A percentile compares a stretch with the other conserved stretches of the same genome.
These are phyloP conservation scores for Periphyllus acericola DNA, from an alignment of 2,888 invertebrate species.

Conservation along the genomic window DNA sequence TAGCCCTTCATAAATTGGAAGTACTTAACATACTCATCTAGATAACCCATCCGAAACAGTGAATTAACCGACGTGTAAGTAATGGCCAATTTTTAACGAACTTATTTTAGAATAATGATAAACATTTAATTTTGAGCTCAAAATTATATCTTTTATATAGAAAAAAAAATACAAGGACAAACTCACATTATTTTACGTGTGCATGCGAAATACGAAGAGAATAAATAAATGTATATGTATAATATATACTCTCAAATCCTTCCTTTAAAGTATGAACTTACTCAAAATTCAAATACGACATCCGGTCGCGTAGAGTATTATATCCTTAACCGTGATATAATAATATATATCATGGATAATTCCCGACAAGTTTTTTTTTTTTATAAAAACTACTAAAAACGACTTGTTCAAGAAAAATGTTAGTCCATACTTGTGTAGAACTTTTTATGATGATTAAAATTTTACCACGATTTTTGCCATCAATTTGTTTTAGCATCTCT, in stretches of 20 bases:
- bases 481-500: background rate
- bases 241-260: background rate
- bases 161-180: background rate
- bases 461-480: background rate
- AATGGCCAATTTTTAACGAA: too few relatives aligned
- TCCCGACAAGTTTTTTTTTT: background rate
- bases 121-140: too few relatives aligned
- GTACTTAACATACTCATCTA: too few relatives aligned
- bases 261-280: background rate
- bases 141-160: background rate
- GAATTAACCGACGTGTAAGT: too few relatives aligned
- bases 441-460: background rate
- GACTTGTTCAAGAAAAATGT: background rate
- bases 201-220: background rate
- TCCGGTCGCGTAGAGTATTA: background rate
- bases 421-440: background rate
- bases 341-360: background rate
- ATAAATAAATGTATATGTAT: background rate
- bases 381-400: background rate
- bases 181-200: background rate
- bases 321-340: background rate
- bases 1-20: too few relatives aligned
- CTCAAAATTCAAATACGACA: background rate
- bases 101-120: too few relatives aligned
- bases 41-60: too few relatives aligned